Base-by-base conservation (phyloP, 2,113 vertebrate genomes). In the Alectura lathami region DNA sequence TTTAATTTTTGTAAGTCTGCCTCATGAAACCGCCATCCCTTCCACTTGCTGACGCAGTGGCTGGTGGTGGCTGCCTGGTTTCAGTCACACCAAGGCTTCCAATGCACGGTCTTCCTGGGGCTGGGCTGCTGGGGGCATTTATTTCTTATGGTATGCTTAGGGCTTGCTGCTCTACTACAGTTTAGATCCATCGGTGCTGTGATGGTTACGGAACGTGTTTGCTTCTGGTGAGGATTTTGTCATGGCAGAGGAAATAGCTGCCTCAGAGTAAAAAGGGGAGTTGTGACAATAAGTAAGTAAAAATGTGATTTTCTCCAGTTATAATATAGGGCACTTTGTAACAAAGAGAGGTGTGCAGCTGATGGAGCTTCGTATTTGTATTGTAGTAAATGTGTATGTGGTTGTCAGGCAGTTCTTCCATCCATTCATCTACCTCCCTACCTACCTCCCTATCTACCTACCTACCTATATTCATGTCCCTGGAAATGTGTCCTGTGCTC, bases 21-120 rank as follows among this genome's bases (percentile, higher is more conserved):
- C 62, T 72, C 36, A 57, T 51, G 64, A 89, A 92, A 45, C 3
- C 22, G 23, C 36, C 1, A 7, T 4, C 60, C 32, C 68, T 36
- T 30, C 27, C 7, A 2, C 50, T 62, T 66, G 77, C 45, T 32
- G 60, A 20, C 67, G 13, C 29, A 1, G 54, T 26, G 73, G 45
- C 32, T 27, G 17, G 0, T 70, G 60, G 27, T 14, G 12, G 9
- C 18, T 42, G 11, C 62, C 38, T 53, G 54, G 22, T 59, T 45
- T 53, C 11, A 0, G 30, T 26, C 1, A 0, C 56, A 17, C 27
- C 5, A 53, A 27, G 45, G 16, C 11, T 18, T 40, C 34, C 6
- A n/a, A 6, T 57, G 53, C 36, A 27, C 34, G 30, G 48, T 0
- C 0, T 63, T 87, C 43, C 79, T 72, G 43, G 21, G 8, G 43